These are phyloP conservation scores for Drosophila chauvacae DNA, from an alignment of 1,140 invertebrate genomes.

Conservation along the genomic window DNA sequence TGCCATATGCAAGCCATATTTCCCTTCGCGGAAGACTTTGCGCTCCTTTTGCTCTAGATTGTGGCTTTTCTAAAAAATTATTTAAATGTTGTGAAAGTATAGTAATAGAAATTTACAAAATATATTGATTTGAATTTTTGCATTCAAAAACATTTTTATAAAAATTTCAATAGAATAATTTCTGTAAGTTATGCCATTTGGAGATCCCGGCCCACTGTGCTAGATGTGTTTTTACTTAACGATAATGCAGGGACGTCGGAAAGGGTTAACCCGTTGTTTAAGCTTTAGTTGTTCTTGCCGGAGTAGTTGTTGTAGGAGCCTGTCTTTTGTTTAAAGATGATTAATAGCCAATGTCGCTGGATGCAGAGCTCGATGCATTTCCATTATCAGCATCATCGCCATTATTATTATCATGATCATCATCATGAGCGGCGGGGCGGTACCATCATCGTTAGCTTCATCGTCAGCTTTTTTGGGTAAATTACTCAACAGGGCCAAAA, in stretches of 20 bases:
- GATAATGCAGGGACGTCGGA: constrained; percentile 67
- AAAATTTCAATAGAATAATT: background rate
- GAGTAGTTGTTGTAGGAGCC: constrained; percentile 48
- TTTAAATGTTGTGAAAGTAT: too few species aligned
- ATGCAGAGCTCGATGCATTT: constrained; percentile 73
- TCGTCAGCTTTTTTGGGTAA: constrained; percentile 68
- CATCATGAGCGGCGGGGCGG: constrained; percentile 1
- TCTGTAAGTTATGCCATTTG: too few species aligned
- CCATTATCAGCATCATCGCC: constrained; percentile 64
- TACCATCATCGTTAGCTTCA: constrained; percentile 34
- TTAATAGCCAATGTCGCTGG: constrained; percentile 81
- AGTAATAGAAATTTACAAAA: too few species aligned
- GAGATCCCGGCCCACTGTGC: constrained; percentile 35
- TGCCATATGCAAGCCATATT: background rate
- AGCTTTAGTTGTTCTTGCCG: constrained; percentile 70
- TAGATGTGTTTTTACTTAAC: constrained; percentile 49
- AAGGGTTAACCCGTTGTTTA: constrained; percentile 81
- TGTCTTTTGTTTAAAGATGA: constrained; percentile 82
- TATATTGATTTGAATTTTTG: too few species aligned
- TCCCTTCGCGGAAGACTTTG: background rate
- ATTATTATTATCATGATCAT: constrained; percentile 24
- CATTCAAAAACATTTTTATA: background rate
- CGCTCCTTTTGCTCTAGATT: too few species aligned
- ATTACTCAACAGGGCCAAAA: constrained; percentile 71
- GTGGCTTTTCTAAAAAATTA: too few species aligned